These are phyloP conservation scores for Drosophila austrosaltans DNA, from an alignment of 2,888 invertebrate genomes.

Conservation along the genomic window DNA sequence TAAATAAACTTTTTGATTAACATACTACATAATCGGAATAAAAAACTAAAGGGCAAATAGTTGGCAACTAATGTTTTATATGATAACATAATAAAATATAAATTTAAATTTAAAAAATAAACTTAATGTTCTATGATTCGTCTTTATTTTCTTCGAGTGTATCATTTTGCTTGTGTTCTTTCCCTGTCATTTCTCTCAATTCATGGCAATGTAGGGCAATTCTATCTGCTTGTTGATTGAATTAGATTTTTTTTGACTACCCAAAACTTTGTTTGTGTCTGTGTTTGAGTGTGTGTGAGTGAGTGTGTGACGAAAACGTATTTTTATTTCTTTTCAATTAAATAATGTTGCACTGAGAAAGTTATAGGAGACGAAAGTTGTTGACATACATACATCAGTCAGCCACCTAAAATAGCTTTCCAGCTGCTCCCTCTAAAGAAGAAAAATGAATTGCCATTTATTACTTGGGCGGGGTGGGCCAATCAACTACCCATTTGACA, in stretches of 20 bases:
- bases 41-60: too few species aligned
- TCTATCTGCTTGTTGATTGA: slow-evolving; percentile 62
- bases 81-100: too few species aligned
- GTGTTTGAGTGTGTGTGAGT: not conserved
- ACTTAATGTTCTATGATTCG: not conserved
- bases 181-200: slow-evolving; percentile 37
- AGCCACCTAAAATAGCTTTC: slow-evolving; percentile 25
- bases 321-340: slow-evolving; percentile 71
- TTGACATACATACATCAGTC: slow-evolving; percentile 60
- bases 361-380: slow-evolving; percentile 39
- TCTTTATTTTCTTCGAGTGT: not conserved
- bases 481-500: slow-evolving; percentile 51
- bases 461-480: slow-evolving; percentile 40
- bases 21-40: too few species aligned
- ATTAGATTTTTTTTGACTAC: slow-evolving; percentile 55
- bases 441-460: slow-evolving; percentile 72
- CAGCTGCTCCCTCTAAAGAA: slow-evolving; percentile 26
- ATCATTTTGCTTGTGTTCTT: not conserved
- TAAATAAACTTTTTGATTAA: too few species aligned
- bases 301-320: slow-evolving; percentile 32
- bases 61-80: too few species aligned
- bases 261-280: slow-evolving; percentile 47
- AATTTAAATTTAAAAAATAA: too few species aligned
- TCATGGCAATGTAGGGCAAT: slow-evolving; percentile 40
- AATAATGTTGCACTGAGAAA: slow-evolving; percentile 51